These are phyloP conservation scores for Centropus bengalensis DNA, from an alignment of 2,113 vertebrate genomes.

Conservation along the genomic window DNA sequence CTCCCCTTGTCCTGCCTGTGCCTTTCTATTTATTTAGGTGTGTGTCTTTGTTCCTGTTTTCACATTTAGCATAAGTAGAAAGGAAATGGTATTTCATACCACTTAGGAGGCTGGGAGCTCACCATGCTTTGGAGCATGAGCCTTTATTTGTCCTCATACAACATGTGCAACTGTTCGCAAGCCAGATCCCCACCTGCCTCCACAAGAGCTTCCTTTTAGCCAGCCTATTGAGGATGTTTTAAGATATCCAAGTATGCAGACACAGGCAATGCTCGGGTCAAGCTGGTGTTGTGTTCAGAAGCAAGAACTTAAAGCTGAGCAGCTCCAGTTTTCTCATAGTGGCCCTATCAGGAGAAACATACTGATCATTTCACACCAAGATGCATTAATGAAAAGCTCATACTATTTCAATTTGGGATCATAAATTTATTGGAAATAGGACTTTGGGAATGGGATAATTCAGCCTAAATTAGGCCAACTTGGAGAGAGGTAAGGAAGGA, in stretches of 20 bases:
- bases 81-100: conserved; percentile 68
- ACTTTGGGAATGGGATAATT: background rate
- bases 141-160: background rate
- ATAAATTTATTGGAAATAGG: background rate
- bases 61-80: conserved; percentile 62
- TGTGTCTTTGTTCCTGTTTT: conserved; percentile 72
- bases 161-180: background rate
- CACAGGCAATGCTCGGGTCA: background rate
- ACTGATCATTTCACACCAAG: background rate
- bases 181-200: background rate
- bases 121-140: background rate
- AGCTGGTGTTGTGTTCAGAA: background rate
- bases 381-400: background rate
- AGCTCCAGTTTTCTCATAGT: background rate
- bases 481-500: background rate
- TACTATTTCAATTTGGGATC: background rate
- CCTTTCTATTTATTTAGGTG: conserved; percentile 70
- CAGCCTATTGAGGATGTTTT: background rate
- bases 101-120: conserved; percentile 40
- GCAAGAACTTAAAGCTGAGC: background rate
- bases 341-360: background rate
- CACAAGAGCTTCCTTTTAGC: background rate
- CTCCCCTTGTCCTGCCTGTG: conserved; percentile 39
- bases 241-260: background rate
- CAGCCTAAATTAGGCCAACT: background rate